These are phyloP conservation scores for Aotus griseimembra DNA, from an alignment of 2,797 vertebrate species.

Conservation along the genomic window DNA sequence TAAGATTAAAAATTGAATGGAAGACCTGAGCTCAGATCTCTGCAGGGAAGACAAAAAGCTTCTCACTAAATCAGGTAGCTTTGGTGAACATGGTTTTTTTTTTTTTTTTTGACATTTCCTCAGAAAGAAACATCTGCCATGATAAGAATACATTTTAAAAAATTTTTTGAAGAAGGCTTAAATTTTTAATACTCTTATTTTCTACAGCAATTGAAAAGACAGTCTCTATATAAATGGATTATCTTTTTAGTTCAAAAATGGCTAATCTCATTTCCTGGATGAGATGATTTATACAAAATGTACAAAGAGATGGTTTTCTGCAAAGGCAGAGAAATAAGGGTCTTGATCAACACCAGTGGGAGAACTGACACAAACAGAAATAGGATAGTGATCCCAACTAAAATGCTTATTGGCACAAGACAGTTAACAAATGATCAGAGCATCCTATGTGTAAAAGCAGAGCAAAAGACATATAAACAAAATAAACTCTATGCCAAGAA, in stretches of 20 bases:
- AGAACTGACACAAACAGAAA: background rate
- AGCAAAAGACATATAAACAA: background rate
- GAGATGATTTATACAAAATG: slow-evolving; percentile 18
- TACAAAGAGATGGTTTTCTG: slow-evolving; percentile 33
- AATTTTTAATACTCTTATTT: slow-evolving; percentile 36
- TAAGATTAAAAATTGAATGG: slow-evolving; percentile 73
- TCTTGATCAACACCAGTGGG: background rate
- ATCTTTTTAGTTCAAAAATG: slow-evolving; percentile 53
- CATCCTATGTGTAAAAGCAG: background rate
- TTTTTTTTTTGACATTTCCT: slow-evolving; percentile 49
- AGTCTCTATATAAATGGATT: slow-evolving; percentile 38
- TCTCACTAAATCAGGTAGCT: slow-evolving; percentile 54
- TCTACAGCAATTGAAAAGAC: slow-evolving; percentile 24
- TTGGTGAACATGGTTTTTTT: background rate
- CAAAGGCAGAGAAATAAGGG: background rate
- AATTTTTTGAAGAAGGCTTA: slow-evolving; percentile 36
- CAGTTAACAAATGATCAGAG: background rate
- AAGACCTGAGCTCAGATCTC: slow-evolving; percentile 62
- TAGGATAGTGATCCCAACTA: background rate
- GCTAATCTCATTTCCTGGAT: slow-evolving; percentile 46
- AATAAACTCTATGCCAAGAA: background rate
- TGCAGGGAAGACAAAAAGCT: slow-evolving; percentile 61
- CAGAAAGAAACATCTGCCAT: slow-evolving; percentile 51
- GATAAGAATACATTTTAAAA: slow-evolving; percentile 41
- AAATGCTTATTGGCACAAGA: background rate